Conservation (phyloP, 30 jellyfish, hydroid and myxozoan genomes). For the Hydra vulgaris region DNA sequence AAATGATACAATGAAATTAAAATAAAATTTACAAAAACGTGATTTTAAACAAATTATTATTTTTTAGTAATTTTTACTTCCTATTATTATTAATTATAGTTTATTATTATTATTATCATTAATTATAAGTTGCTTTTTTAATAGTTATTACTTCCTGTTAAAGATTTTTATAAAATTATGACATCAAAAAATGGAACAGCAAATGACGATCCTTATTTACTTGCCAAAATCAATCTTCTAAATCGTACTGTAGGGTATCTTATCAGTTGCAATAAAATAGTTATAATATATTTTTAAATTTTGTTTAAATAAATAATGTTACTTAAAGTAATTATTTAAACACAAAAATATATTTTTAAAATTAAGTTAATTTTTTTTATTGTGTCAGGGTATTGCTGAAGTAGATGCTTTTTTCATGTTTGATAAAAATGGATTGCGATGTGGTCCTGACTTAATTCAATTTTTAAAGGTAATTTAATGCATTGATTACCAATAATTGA, state of each 20-base stretch:
- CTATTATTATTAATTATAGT: background rate
- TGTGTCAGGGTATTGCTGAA: slow-evolving; percentile 7
- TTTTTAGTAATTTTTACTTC: background rate
- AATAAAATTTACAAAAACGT: no score
- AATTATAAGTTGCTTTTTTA: no score
- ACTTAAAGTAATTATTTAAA: no score
- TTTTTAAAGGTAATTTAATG: slow-evolving; percentile 16
- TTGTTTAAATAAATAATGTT: no score
- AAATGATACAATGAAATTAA: no score
- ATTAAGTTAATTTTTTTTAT: no score
- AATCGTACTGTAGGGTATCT: background rate
- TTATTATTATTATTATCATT: no score
- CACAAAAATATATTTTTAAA: no score
- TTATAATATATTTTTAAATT: no score
- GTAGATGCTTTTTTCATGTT: slow-evolving; percentile 13
- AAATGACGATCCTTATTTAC: background rate
- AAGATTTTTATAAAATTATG: background rate
- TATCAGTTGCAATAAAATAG: no score
- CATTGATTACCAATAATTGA: no score
- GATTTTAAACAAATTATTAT: no score
- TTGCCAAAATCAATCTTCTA: slow-evolving; percentile 1
- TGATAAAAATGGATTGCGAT: slow-evolving; percentile 32
- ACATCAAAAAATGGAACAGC: background rate
- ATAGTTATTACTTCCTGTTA: background rate
- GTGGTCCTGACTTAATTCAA: slow-evolving; percentile 34